phyloP scores from a whole-genome alignment of 2,113 vertebrate species.

The Herpetotheres cachinnans region DNA sequence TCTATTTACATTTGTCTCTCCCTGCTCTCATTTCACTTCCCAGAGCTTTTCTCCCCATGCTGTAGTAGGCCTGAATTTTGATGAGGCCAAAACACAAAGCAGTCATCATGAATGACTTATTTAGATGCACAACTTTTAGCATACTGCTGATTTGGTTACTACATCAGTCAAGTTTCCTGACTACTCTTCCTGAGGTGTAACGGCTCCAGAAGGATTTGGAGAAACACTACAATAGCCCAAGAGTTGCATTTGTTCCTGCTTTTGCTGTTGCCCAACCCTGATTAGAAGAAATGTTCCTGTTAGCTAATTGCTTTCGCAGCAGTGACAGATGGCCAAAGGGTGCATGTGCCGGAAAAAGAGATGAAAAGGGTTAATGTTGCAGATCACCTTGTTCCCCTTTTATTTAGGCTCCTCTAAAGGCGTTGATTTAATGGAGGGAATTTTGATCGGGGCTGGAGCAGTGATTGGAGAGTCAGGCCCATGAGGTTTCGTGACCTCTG shows the following conservation, averaged over 20 bases:
- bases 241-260: slow-evolving; percentile 33
- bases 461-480: not conserved
- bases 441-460: not conserved
- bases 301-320: slow-evolving; percentile 74
- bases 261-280: slow-evolving; percentile 23
- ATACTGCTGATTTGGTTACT: slow-evolving; percentile 46
- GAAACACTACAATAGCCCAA: not conserved
- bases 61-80: slow-evolving; percentile 45
- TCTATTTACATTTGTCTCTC: slow-evolving; percentile 47
- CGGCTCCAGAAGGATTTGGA: slow-evolving; percentile 33
- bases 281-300: slow-evolving; percentile 49
- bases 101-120: slow-evolving; percentile 46
- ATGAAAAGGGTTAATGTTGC: slow-evolving; percentile 70
- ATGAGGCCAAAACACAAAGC: slow-evolving; percentile 53
- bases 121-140: slow-evolving; percentile 32
- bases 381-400: not conserved
- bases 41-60: slow-evolving; percentile 26
- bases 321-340: slow-evolving; percentile 8
- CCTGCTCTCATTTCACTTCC: slow-evolving; percentile 32
- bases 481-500: slow-evolving; percentile 12
- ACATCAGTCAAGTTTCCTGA: slow-evolving; percentile 42
- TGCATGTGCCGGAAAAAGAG: slow-evolving; percentile 29
- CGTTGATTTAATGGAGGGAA: not conserved
- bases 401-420: not conserved
- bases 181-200: slow-evolving; percentile 14